Conservation (phyloP, 2,113 vertebrate species). For the Nycticryphes semicollaris region DNA sequence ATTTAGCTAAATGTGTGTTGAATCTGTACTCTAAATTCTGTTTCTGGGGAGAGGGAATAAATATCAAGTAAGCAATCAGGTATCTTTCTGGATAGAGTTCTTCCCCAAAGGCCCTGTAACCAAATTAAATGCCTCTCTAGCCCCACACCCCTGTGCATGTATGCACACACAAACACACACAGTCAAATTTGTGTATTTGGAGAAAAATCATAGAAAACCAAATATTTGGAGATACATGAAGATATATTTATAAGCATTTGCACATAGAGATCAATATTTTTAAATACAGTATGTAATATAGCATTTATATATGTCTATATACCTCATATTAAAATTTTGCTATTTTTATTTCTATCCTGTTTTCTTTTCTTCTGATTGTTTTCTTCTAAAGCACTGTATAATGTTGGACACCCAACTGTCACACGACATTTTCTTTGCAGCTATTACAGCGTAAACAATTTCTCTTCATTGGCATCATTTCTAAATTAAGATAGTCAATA, state of each 20-base stretch:
- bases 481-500: conserved; percentile 1
- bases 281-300: neutral
- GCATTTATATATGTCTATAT: rapidly evolving
- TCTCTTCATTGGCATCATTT: neutral
- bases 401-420: neutral
- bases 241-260: neutral
- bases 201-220: neutral
- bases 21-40: neutral
- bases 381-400: neutral
- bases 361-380: neutral
- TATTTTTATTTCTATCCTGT: neutral
- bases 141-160: neutral
- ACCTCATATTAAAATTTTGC: neutral
- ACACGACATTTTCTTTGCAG: neutral
- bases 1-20: neutral
- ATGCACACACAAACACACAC: neutral
- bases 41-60: neutral
- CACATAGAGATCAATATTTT: neutral
- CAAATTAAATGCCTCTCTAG: neutral
- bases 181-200: neutral
- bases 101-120: neutral
- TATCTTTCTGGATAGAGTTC: neutral
- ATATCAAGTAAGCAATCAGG: neutral
- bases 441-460: neutral
- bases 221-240: neutral